phyloP scores from a whole-genome alignment of 2,888 invertebrate genomes.

The Aspidiotus destructor region DNA sequence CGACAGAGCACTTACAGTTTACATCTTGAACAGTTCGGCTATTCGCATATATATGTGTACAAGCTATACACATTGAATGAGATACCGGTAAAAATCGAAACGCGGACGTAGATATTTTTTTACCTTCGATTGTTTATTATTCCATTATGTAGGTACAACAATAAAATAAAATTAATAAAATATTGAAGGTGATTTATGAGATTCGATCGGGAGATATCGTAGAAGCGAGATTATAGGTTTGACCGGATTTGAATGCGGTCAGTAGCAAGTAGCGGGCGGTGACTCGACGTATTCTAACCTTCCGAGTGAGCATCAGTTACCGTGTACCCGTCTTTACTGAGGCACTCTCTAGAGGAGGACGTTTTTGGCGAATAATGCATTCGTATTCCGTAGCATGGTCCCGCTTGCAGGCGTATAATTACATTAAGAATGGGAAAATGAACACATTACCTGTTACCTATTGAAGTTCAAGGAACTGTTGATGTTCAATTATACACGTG shows the following conservation, averaged over 20 bases:
- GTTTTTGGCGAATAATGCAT: constrained; percentile 10
- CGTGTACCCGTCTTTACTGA: too few relatives aligned
- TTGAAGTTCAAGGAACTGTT: constrained; percentile 28
- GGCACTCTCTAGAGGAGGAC: background rate
- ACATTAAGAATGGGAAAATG: constrained; percentile 32
- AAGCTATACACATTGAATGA: too few relatives aligned
- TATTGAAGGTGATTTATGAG: background rate
- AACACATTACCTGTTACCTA: constrained; percentile 16
- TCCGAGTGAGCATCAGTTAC: too few relatives aligned
- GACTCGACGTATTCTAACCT: constrained; percentile 15
- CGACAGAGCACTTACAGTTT: too few relatives aligned
- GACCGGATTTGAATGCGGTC: too few relatives aligned
- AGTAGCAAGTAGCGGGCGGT: constrained; percentile 3
- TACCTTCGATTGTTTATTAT: background rate
- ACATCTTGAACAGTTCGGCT: too few relatives aligned
- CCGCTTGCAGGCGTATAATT: constrained; percentile 29
- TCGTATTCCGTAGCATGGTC: background rate
- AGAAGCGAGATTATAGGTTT: too few relatives aligned
- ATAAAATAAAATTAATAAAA: constrained; percentile 15
- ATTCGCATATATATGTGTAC: too few relatives aligned
- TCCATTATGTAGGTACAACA: background rate
- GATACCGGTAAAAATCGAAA: too few relatives aligned
- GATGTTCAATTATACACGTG: too few relatives aligned
- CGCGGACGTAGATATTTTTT: background rate
- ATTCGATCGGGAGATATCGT: too few relatives aligned